Evolutionary conservation across 2,113 vertebrate species (phyloP).

Genomic region (Alouatta palliata): DNA sequence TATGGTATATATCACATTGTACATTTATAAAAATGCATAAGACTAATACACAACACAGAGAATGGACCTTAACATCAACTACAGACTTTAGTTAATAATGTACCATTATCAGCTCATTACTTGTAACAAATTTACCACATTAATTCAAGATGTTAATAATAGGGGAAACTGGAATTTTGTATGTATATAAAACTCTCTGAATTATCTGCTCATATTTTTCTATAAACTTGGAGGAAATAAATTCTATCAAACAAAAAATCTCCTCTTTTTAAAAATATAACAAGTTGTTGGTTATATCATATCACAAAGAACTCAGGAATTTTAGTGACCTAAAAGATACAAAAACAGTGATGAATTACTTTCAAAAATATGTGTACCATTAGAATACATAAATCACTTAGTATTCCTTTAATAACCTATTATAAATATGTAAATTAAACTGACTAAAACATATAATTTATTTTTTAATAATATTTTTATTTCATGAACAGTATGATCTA

Average conservation of each 20-base stretch:
- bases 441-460: not conserved
- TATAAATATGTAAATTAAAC: not conserved
- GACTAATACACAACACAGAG: not conserved
- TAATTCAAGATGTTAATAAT: not conserved
- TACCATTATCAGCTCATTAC: not conserved
- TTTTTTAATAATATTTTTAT: not conserved
- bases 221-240: not conserved
- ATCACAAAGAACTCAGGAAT: not conserved
- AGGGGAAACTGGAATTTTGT: not conserved
- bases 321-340: not conserved
- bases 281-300: not conserved
- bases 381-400: not conserved
- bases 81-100: not conserved
- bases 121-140: not conserved
- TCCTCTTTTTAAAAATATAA: not conserved
- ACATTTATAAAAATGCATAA: not conserved
- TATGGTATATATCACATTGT: not conserved
- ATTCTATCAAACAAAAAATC: no score
- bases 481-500: not conserved
- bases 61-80: not conserved
- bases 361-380: not conserved
- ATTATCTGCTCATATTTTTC: not conserved
- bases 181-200: not conserved
- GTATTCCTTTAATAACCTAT: not conserved
- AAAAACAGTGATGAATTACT: not conserved